Conservation (phyloP, 1,140 invertebrate species). For the Drosophila watanabei region DNA sequence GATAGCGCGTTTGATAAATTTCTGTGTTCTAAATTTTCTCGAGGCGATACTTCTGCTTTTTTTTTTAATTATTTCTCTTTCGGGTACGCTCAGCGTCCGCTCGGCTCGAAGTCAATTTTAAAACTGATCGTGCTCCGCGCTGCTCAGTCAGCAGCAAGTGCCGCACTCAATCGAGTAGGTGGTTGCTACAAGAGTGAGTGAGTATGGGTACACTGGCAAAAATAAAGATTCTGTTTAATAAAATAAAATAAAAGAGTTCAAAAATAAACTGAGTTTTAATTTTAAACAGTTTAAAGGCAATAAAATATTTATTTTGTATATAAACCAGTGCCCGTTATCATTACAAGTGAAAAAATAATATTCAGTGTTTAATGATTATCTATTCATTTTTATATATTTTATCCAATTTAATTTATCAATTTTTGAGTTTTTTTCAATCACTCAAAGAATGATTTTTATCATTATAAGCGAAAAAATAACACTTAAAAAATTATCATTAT, state of each 20-base stretch:
- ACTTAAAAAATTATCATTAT: too few relatives aligned
- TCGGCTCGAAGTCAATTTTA: slow-evolving; percentile 76
- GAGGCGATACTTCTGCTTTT: slow-evolving; percentile 45
- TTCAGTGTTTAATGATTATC: too few relatives aligned
- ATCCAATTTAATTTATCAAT: too few relatives aligned
- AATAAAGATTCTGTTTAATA: rapidly evolving
- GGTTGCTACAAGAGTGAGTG: slow-evolving; percentile 4
- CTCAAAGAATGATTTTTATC: too few relatives aligned
- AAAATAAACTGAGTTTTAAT: background rate
- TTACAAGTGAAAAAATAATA: too few relatives aligned
- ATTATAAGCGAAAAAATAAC: too few relatives aligned
- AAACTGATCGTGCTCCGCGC: slow-evolving; percentile 72
- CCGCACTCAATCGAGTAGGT: slow-evolving; percentile 38
- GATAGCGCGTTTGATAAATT: slow-evolving; percentile 53
- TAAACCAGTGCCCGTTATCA: too few relatives aligned
- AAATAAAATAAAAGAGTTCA: background rate
- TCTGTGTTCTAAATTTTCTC: slow-evolving; percentile 64
- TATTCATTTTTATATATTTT: too few relatives aligned
- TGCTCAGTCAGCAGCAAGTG: slow-evolving; percentile 65
- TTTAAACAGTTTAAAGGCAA: too few relatives aligned
- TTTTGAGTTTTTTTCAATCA: too few relatives aligned
- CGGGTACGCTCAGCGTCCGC: slow-evolving; percentile 60
- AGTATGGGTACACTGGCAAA: slow-evolving; percentile 7
- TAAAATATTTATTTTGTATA: background rate
- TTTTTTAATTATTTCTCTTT: slow-evolving; percentile 29